Percentiles rank a stretch among this genome's conserved stretches.
These are phyloP conservation scores for Drosophila mayaguana DNA, from an alignment of 2,888 invertebrate species.

Conservation along the genomic window DNA sequence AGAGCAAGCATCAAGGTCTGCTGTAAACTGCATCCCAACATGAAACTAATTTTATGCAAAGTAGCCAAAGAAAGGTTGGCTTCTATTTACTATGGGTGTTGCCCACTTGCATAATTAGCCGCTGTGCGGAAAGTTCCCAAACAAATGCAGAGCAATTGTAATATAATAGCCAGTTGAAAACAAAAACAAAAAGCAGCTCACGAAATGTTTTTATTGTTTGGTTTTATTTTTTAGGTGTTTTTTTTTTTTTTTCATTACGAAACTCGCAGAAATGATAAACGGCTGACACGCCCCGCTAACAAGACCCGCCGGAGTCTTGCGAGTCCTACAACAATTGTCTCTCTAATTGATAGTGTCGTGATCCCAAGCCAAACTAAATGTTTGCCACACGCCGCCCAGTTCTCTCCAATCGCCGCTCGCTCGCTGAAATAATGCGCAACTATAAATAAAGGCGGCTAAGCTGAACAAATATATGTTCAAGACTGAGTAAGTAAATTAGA, in stretches of 20 bases:
- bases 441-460: constrained; percentile 52
- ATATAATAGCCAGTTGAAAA: constrained; percentile 40
- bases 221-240: constrained; percentile 40
- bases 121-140: constrained; percentile 67
- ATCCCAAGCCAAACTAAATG: constrained; percentile 53
- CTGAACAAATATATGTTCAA: constrained; percentile 27
- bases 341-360: constrained; percentile 79
- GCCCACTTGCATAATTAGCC: constrained; percentile 73
- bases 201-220: constrained; percentile 53
- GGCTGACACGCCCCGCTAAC: constrained; percentile 73
- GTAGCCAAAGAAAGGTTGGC: constrained; percentile 51
- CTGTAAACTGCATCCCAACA: constrained; percentile 30
- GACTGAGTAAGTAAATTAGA: constrained; percentile 41
- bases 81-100: constrained; percentile 47
- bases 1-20: constrained; percentile 28
- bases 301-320: constrained; percentile 51
- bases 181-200: constrained; percentile 30
- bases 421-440: constrained; percentile 20
- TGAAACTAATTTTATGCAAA: constrained; percentile 71
- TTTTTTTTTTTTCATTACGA: constrained; percentile 59
- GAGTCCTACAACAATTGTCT: constrained; percentile 73
- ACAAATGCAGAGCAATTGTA: constrained; percentile 69
- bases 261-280: constrained; percentile 70
- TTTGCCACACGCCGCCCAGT: constrained; percentile 20
- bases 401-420: not conserved